Evolutionary conservation across 2,888 invertebrate species (phyloP).

Genomic region (Caenorhabditis drosophilae): DNA sequence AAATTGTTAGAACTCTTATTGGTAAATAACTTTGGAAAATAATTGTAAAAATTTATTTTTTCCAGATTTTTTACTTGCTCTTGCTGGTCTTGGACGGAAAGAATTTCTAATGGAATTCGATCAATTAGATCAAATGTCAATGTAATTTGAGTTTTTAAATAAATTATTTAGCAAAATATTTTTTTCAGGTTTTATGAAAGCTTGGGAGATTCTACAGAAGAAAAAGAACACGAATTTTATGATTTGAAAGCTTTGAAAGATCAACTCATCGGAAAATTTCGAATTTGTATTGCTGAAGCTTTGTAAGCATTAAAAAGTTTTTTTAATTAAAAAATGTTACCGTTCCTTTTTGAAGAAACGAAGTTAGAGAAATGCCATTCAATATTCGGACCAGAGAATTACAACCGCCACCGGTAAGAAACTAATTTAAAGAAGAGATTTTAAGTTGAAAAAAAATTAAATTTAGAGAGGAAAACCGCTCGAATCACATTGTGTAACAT

Average conservation of each 20-base stretch:
- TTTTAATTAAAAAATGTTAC: background rate
- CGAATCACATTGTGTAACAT: constrained; percentile 15
- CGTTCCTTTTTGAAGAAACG: constrained; percentile 19
- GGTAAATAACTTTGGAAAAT: too few species aligned
- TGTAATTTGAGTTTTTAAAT: background rate
- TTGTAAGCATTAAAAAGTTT: constrained; percentile 11
- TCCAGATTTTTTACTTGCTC: constrained; percentile 14
- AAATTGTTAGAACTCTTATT: constrained; percentile 5
- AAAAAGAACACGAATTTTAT: constrained; percentile 4
- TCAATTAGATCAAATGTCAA: constrained; percentile 4
- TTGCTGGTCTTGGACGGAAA: constrained; percentile 9
- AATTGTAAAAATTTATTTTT: too few species aligned
- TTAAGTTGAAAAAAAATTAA: constrained; percentile 1
- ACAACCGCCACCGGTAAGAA: constrained; percentile 19
- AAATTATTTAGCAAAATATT: too few species aligned
- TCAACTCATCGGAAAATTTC: constrained; percentile 11
- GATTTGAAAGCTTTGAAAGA: constrained; percentile 8
- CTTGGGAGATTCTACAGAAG: constrained; percentile 12
- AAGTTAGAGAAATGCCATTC: constrained; percentile 32
- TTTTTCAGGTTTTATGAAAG: constrained; percentile 16
- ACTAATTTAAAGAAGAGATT: background rate
- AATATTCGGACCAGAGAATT: constrained; percentile 9
- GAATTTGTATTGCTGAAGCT: constrained; percentile 12
- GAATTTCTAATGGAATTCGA: constrained; percentile 9
- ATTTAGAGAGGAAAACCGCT: constrained; percentile 30